These are phyloP conservation scores for Blastobasis adustella DNA, from an alignment of 2,888 invertebrate species.

Conservation along the genomic window DNA sequence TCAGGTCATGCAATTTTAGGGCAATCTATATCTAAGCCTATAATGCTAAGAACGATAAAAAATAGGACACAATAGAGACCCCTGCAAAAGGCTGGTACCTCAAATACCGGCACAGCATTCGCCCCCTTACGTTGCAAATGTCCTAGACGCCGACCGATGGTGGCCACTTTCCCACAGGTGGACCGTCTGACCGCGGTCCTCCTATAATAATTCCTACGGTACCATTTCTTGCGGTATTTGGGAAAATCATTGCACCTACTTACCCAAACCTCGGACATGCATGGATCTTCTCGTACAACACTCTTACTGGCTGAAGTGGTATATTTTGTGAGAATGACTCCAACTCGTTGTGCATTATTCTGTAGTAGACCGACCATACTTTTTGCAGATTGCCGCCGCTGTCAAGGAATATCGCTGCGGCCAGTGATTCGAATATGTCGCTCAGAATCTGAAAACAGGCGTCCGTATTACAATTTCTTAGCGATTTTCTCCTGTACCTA, in stretches of 20 bases:
- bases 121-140: too few species aligned
- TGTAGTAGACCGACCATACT: slow-evolving; percentile 89
- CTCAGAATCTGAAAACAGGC: slow-evolving; percentile 81
- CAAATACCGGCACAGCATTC: too few species aligned
- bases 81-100: too few species aligned
- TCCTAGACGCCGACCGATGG: too few species aligned
- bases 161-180: too few species aligned
- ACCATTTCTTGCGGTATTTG: too few species aligned
- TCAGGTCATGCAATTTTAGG: too few species aligned
- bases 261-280: slow-evolving; percentile 85
- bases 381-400: slow-evolving; percentile 79
- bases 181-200: too few species aligned
- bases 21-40: too few species aligned
- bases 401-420: slow-evolving; percentile 94
- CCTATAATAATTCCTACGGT: too few species aligned
- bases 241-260: slow-evolving; percentile 39
- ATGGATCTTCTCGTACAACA: slow-evolving; percentile 87
- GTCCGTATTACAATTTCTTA: background rate
- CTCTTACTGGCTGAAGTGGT: slow-evolving; percentile 93
- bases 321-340: slow-evolving; percentile 85
- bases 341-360: slow-evolving; percentile 90
- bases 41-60: too few species aligned
- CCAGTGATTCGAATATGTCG: slow-evolving; percentile 93
- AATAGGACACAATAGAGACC: too few species aligned
- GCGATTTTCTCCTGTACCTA: background rate